phyloP scores from a whole-genome alignment of 2,888 invertebrate genomes.

The Andrena praecox region DNA sequence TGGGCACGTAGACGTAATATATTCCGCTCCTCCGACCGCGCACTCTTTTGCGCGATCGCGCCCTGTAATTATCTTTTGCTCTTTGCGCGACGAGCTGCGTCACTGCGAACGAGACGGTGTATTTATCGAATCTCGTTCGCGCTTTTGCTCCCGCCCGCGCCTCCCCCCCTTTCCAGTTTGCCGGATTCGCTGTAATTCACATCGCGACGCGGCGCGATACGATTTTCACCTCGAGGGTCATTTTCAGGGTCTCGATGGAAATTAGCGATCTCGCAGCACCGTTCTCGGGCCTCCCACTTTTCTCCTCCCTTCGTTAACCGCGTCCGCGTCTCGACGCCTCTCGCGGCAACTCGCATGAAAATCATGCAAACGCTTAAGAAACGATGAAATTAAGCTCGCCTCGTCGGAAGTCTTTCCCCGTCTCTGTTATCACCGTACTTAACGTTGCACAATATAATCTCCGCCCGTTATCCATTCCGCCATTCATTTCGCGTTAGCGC shows the following conservation, averaged over 20 bases:
- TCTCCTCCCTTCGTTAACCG: background rate
- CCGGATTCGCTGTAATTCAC: constrained; percentile 16
- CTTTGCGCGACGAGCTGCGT: constrained; percentile 53
- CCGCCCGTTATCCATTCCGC: constrained; percentile 45
- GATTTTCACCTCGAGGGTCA: background rate
- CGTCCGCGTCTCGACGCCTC: background rate
- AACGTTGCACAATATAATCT: constrained; percentile 52
- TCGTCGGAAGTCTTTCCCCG: constrained; percentile 11
- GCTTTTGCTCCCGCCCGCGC: too few species aligned
- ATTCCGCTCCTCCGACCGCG: constrained; percentile 56
- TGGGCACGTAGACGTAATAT: constrained; percentile 46
- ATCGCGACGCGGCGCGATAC: background rate
- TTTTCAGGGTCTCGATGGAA: background rate
- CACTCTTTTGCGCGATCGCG: constrained; percentile 48
- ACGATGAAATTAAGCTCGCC: constrained; percentile 40
- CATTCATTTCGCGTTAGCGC: constrained; percentile 56
- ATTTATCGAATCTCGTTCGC: constrained; percentile 71
- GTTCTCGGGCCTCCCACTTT: background rate
- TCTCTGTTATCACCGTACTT: constrained; percentile 48
- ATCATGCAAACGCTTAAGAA: constrained; percentile 22
- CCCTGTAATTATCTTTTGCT: constrained; percentile 64
- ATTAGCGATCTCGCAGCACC: background rate
- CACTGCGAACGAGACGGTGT: constrained; percentile 53
- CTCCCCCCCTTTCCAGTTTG: constrained; percentile 19
- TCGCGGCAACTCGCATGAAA: constrained; percentile 8